Evolutionary conservation across 1,140 invertebrate genomes (phyloP).

Genomic region (Solen grandis): DNA sequence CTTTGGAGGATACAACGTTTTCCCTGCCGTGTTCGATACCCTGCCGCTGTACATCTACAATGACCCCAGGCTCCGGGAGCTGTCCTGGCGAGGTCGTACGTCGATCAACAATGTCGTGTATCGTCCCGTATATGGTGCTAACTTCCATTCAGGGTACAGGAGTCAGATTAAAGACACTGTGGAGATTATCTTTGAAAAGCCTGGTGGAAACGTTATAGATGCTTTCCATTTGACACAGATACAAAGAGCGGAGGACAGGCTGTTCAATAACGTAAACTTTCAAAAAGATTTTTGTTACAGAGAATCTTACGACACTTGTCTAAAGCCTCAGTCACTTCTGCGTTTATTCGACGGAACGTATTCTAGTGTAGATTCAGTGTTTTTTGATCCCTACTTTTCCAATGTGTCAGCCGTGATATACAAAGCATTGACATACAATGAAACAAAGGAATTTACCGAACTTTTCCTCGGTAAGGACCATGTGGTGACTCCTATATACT

Average conservation of each 20-base stretch:
- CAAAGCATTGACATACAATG: slow-evolving; percentile 37
- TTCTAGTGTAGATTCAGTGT: slow-evolving; percentile 34
- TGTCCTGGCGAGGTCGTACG: slow-evolving; percentile 42
- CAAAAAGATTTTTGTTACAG: slow-evolving; percentile 34
- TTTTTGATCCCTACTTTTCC: slow-evolving; percentile 34
- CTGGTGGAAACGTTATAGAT: slow-evolving; percentile 36
- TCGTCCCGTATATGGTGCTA: slow-evolving; percentile 23
- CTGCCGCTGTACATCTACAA: slow-evolving; percentile 57
- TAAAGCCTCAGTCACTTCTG: slow-evolving; percentile 45
- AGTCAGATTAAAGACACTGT: slow-evolving; percentile 30
- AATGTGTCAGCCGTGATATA: slow-evolving; percentile 44
- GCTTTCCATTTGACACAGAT: slow-evolving; percentile 20
- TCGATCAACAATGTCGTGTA: background rate
- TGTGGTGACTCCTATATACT: slow-evolving; percentile 3
- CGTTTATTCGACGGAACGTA: slow-evolving; percentile 56
- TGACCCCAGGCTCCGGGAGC: slow-evolving; percentile 38
- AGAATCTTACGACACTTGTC: slow-evolving; percentile 17
- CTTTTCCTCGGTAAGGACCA: slow-evolving; percentile 53
- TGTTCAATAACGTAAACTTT: slow-evolving; percentile 24
- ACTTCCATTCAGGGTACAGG: slow-evolving; percentile 28
- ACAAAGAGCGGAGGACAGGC: slow-evolving; percentile 25
- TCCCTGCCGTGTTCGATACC: slow-evolving; percentile 56
- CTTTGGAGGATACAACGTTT: slow-evolving; percentile 55
- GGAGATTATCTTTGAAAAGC: slow-evolving; percentile 42
- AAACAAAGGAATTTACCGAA: slow-evolving; percentile 35